A percentile compares a stretch with the other conserved stretches of the same genome.
phyloP scores from a whole-genome alignment of 2,113 vertebrate species.

The Trichomycterus rosablanca region DNA sequence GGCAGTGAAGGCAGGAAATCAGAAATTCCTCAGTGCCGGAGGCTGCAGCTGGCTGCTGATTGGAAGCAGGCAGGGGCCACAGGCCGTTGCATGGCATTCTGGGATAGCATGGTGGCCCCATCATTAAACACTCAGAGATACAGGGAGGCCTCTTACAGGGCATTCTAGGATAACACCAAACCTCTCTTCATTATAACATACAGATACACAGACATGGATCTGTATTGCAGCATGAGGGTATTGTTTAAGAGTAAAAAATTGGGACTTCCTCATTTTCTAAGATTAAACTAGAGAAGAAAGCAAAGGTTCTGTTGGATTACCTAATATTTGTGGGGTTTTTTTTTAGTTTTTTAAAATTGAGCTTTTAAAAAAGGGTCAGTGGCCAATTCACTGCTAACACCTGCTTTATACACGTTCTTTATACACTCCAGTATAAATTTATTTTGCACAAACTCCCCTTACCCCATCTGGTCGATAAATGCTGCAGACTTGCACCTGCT shows the following conservation, averaged over 20 bases:
- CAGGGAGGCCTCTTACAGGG: slow-evolving; percentile 17
- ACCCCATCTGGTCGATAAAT: too few species aligned
- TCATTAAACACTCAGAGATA: slow-evolving; percentile 1
- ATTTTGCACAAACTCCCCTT: too few species aligned
- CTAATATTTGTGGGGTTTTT: too few species aligned
- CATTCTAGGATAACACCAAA: slow-evolving; percentile 20
- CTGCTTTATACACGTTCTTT: too few species aligned
- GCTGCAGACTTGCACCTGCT: too few species aligned
- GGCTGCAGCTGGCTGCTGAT: slow-evolving; percentile 34
- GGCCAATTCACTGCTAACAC: too few species aligned
- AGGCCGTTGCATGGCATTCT: slow-evolving; percentile 11
- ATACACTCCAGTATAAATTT: too few species aligned
- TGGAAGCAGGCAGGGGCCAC: slow-evolving; percentile 33
- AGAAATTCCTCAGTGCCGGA: slow-evolving; percentile 24
- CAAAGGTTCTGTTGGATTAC: too few species aligned
- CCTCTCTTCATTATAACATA: slow-evolving; percentile 17
- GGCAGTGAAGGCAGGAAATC: slow-evolving; percentile 34
- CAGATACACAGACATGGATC: background rate
- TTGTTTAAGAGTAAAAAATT: slow-evolving; percentile 3
- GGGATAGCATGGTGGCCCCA: slow-evolving; percentile 29
- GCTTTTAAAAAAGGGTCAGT: background rate
- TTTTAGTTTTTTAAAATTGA: too few species aligned
- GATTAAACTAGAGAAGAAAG: too few species aligned
- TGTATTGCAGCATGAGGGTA: background rate
- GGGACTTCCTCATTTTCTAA: background rate